Evolutionary conservation across 2,888 invertebrate genomes (phyloP), one percentile per base, ranked within the genome.

Genomic region (Eudemis profundana): DNA sequence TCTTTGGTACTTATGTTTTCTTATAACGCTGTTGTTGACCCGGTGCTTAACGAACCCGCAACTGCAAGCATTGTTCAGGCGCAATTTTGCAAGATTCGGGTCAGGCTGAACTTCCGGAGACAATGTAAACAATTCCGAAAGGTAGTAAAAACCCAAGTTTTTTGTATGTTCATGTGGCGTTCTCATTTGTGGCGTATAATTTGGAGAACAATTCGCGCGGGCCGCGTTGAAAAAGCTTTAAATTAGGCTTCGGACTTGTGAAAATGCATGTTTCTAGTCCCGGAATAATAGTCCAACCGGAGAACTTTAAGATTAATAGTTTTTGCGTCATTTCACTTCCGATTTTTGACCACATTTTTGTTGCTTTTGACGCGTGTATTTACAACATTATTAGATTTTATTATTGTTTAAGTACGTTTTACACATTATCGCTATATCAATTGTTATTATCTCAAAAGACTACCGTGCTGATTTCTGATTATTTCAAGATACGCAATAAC

Each of bases 81-180:
- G 51, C 51, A 44, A 51, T 53, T 51, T 53, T 38, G 47, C 14
- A 51, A 38, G 49, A 61, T 61, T 61, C 61, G 44, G 61, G 61
- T 61, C 61, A 38, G 5, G n/a, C n/a, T n/a, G n/a, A n/a, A 53
- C 15, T 53, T 51, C 51, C 61, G 51, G 50, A 29, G 49, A 49
- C 23, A 49, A 49, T 27, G 14, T 15, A 27, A 15, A n/a, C n/a
- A 49, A n/a, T 29, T 23, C 3, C n/a, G 14, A 23, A 49, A 4
- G 7, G 15, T 5, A 15, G 27, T 14, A 29, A 17, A 49, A 49
- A 29, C 33, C 2, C 10, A 33, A 33, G 8, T 10, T 8, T 33
- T 33, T 33, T 1, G 8, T 8, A 8, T 33, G 33, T 2, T 8
- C 12, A 2, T 8, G 33, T n/a, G n/a, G 29, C 49, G n/a, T 29